Conservation (phyloP, 2,113 vertebrate species). For the Albula goreensis region DNA sequence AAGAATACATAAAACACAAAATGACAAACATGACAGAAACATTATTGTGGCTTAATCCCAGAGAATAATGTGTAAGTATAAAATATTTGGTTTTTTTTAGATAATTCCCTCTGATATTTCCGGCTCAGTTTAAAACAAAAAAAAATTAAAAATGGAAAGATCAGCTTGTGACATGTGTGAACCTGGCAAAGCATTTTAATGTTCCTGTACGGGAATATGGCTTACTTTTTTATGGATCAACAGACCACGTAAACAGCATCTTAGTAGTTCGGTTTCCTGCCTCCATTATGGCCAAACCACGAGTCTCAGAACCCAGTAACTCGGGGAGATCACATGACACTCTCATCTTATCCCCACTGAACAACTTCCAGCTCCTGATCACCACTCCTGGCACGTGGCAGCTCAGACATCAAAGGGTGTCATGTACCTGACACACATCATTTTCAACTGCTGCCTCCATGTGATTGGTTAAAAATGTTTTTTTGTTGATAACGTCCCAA, state of each 20-base stretch:
- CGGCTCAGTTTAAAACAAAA: neutral
- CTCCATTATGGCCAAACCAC: too few species aligned
- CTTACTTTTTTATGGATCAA: neutral
- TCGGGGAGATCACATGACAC: too few species aligned
- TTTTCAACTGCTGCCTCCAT: too few species aligned
- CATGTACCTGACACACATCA: too few species aligned
- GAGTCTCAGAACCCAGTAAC: too few species aligned
- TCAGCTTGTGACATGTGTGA: neutral
- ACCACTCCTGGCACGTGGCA: too few species aligned
- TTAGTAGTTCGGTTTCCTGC: neutral
- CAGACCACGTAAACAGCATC: neutral
- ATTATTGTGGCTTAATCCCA: neutral
- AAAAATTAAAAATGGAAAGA: neutral
- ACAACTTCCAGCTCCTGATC: too few species aligned
- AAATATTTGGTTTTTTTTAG: neutral
- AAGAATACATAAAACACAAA: neutral
- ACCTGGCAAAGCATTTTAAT: constrained; percentile 4
- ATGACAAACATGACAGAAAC: neutral
- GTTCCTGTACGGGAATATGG: neutral
- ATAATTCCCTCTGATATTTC: neutral
- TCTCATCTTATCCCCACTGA: too few species aligned
- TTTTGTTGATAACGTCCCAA: too few species aligned
- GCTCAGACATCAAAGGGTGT: too few species aligned
- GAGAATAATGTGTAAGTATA: neutral
- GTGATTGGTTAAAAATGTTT: too few species aligned